Conservation (phyloP, 2,113 vertebrate genomes). For the Lepisosteus osseus region DNA sequence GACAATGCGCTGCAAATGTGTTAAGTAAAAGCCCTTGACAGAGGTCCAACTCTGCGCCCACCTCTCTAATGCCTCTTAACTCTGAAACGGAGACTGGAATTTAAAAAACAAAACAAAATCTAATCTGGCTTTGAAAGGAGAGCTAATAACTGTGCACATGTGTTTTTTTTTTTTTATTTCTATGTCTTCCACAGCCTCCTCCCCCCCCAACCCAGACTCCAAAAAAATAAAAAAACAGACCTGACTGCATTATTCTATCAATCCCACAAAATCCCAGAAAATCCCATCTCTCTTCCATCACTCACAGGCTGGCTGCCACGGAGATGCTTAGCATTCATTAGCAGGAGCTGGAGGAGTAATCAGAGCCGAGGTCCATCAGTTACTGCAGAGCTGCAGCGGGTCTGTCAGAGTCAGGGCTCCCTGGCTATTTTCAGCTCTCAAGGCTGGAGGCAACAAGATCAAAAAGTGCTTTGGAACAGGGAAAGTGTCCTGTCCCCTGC, state of each 20-base stretch:
- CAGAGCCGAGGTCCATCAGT: constrained; percentile 28
- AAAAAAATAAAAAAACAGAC: background rate
- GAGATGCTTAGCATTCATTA: constrained; percentile 35
- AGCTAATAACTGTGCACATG: background rate
- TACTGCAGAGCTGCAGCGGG: constrained; percentile 20
- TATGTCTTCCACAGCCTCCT: too few relatives aligned
- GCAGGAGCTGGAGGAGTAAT: constrained; percentile 20
- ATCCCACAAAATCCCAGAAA: background rate
- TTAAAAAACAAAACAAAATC: background rate
- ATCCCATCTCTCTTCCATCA: background rate
- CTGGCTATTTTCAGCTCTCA: constrained; percentile 25
- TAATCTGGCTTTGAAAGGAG: background rate
- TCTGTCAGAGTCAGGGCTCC: constrained; percentile 18
- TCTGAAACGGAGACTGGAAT: too few relatives aligned
- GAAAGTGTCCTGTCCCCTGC: too few relatives aligned
- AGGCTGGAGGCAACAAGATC: too few relatives aligned
- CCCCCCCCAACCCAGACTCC: background rate
- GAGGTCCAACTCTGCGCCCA: too few relatives aligned
- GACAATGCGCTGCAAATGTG: too few relatives aligned
- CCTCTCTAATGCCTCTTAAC: too few relatives aligned
- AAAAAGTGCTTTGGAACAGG: too few relatives aligned
- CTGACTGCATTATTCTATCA: background rate
- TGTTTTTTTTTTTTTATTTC: background rate
- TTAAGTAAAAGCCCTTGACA: too few relatives aligned
- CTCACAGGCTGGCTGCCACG: background rate